Evolutionary conservation across 2,113 vertebrate genomes (phyloP).

Genomic region (Ageneiosus marmoratus): DNA sequence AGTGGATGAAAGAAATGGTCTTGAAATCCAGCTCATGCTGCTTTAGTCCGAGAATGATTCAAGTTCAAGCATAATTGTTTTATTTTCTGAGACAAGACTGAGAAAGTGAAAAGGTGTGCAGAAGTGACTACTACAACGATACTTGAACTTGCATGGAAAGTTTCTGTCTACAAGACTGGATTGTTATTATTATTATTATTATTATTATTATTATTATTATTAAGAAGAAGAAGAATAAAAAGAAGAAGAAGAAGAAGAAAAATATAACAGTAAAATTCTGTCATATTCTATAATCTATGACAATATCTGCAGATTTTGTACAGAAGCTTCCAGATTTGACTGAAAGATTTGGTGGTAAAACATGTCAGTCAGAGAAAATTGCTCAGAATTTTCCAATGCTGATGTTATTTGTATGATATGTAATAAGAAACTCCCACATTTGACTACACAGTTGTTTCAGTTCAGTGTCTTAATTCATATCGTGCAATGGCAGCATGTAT

Average conservation of each 20-base stretch:
- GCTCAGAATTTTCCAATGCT: background rate
- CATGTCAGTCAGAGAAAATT: background rate
- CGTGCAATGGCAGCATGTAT: conserved; percentile 4
- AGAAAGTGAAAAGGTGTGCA: background rate
- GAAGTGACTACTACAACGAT: too few species aligned
- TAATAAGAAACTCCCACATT: background rate
- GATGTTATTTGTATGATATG: background rate
- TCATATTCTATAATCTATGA: background rate
- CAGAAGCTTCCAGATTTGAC: background rate
- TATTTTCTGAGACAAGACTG: too few species aligned
- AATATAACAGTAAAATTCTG: background rate
- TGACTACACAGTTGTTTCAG: background rate
- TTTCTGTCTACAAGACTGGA: background rate
- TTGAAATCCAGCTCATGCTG: too few species aligned
- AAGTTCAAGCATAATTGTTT: too few species aligned
- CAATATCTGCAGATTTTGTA: background rate
- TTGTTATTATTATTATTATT: background rate
- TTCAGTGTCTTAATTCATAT: conserved; percentile 25
- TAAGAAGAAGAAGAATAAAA: too few species aligned
- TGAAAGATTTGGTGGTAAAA: background rate
- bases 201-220: background rate
- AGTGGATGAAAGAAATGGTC: too few species aligned
- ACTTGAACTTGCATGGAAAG: background rate
- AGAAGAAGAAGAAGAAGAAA: too few species aligned
- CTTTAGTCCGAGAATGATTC: too few species aligned